Conservation (phyloP, 1,140 invertebrate species). For the Lepidostoma basale region DNA sequence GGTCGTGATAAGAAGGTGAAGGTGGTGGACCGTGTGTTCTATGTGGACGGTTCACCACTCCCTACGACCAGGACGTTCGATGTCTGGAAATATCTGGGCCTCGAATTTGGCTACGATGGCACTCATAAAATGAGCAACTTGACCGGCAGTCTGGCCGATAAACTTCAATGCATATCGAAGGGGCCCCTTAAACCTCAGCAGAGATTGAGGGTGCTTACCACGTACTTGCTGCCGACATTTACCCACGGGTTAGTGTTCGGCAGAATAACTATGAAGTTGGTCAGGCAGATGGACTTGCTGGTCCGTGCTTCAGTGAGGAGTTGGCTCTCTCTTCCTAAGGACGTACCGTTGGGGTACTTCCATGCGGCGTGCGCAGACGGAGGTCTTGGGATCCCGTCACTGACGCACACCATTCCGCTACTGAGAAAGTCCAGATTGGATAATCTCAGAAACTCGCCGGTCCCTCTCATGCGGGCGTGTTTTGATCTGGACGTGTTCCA, state of each 20-base stretch:
- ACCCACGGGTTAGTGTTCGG: too few relatives aligned
- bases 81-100: slow-evolving; percentile 50
- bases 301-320: slow-evolving; percentile 44
- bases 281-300: slow-evolving; percentile 47
- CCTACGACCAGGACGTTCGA: slow-evolving; percentile 33
- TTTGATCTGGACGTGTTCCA: slow-evolving; percentile 34
- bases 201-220: too few relatives aligned
- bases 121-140: too few relatives aligned
- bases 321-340: slow-evolving; percentile 50
- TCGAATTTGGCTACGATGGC: slow-evolving; percentile 45
- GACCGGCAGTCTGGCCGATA: too few relatives aligned
- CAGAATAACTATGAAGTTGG: slow-evolving; percentile 39
- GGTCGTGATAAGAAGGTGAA: slow-evolving; percentile 47
- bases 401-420: slow-evolving; percentile 16
- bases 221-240: too few relatives aligned
- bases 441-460: too few relatives aligned
- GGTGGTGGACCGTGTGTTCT: slow-evolving; percentile 28
- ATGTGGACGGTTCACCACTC: not conserved
- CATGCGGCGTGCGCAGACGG: too few relatives aligned
- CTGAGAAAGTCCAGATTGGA: slow-evolving; percentile 35
- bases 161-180: too few relatives aligned
- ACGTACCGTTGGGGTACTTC: slow-evolving; percentile 49
- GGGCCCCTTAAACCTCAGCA: too few relatives aligned
- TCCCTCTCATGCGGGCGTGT: slow-evolving; percentile 30
- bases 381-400: slow-evolving; percentile 46